Base-by-base conservation (phyloP, 1,140 invertebrate genomes). In the Spodoptera litura region DNA sequence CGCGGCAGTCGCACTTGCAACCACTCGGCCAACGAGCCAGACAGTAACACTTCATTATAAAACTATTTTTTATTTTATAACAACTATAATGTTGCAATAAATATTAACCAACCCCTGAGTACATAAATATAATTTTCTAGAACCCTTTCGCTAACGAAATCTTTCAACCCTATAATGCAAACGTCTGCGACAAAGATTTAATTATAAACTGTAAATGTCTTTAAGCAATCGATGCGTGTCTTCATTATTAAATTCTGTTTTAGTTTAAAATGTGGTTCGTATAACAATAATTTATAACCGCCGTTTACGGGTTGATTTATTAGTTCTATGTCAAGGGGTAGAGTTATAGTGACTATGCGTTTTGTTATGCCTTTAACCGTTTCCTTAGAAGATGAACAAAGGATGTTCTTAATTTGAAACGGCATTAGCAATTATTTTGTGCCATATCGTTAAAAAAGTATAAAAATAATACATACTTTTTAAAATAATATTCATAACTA, bases 201-300 rank as follows among this genome's bases (percentile, higher is more conserved):
- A 92, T 94, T 93, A 90, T 56, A 80, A 80, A 92, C 93, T 93
- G 89, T 56, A 78, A 78, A 83, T 87, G 87, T 83, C 86, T 85
- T 92, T 89, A 91, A 91, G 86, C 86, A 89, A 91, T 92, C 87
- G 91, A 93, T 90, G 92, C 91, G 91, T 94, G 88, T 88, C 89
- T 85, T 82, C 83, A 85, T 89, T 89, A 92, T 92, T 91, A 91
- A 91, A 90, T 91, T 90, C 85, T 80, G 85, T 82, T 86, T 72
- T 85, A 91, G 91, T 92, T 91, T 94, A 93, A 94, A 93, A 90
- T 87, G 89, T 89, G 87, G 89, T 88, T 81, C 82, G 82, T 78
- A 81, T 89, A 89, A 91, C 88, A 91, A 88, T 89, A 88, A 92
- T 91, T 92, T 89, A 91, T 87, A 81, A 79, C 79, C 59, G 78